Evolutionary conservation across 2,888 invertebrate genomes (phyloP).

Genomic region (Chrysolina oricalcia): DNA sequence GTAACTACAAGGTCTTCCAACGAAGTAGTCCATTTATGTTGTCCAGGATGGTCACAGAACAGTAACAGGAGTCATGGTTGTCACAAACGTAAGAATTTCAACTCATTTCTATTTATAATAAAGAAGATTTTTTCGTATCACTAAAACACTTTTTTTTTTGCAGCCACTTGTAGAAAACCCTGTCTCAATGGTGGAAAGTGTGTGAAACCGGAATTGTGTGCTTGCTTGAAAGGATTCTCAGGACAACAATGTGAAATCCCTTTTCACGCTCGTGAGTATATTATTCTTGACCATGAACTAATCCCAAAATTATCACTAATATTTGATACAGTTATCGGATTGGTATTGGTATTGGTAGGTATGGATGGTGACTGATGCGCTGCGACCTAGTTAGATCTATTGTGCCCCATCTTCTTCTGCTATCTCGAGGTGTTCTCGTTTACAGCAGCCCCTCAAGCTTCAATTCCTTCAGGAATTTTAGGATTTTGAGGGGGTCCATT

Average conservation of each 20-base stretch:
- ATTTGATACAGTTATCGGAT: no score
- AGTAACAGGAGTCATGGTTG: constrained; percentile 75
- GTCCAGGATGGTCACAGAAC: constrained; percentile 77
- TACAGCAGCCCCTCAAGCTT: no score
- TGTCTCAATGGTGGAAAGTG: constrained; percentile 79
- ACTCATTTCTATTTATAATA: neutral
- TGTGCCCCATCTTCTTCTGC: no score
- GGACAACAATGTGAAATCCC: constrained; percentile 63
- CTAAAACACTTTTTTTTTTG: constrained; percentile 38
- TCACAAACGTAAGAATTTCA: constrained; percentile 75
- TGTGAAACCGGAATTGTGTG: constrained; percentile 75
- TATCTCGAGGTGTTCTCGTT: no score
- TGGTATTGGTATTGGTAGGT: no score
- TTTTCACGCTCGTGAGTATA: constrained; percentile 44
- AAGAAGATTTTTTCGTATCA: no score
- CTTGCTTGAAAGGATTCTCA: constrained; percentile 75
- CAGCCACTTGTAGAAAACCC: constrained; percentile 74
- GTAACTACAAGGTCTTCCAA: constrained; percentile 69
- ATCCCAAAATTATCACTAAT: no score
- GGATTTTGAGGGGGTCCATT: no score
- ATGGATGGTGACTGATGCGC: no score
- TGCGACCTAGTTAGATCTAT: no score
- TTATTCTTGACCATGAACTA: neutral
- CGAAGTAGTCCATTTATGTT: constrained; percentile 74
- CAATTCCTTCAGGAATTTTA: no score